These are phyloP conservation scores for Tetranychus truncatus DNA, from an alignment of 2,888 invertebrate genomes.

Conservation along the genomic window DNA sequence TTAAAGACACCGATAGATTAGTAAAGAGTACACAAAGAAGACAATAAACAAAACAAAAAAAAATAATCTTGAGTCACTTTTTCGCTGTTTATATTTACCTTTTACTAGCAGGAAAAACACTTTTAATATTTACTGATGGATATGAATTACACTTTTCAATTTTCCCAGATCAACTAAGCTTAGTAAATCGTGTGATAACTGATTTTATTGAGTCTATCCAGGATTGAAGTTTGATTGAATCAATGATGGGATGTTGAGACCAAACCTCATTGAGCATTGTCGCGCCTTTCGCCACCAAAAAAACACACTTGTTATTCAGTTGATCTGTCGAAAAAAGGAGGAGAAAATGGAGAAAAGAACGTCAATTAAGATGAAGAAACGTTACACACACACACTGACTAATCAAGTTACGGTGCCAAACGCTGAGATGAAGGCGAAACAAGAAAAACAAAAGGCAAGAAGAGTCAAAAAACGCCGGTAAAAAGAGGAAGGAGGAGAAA, in stretches of 20 bases:
- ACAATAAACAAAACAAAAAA: not conserved
- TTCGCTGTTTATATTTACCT: too few species aligned
- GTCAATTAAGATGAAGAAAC: not conserved
- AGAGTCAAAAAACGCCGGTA: not conserved
- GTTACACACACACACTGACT: not conserved
- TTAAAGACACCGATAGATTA: not conserved
- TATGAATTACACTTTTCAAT: too few species aligned
- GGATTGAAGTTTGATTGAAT: not conserved
- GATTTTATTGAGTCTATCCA: too few species aligned
- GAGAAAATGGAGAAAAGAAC: not conserved
- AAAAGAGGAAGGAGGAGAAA: not conserved
- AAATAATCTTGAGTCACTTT: not conserved
- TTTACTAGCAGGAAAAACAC: too few species aligned
- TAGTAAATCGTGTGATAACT: too few species aligned
- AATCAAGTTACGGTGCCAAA: not conserved
- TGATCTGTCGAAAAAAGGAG: not conserved
- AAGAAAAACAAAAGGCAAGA: not conserved
- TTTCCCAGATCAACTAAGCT: too few species aligned
- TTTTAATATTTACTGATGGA: too few species aligned
- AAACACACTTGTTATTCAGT: too few species aligned
- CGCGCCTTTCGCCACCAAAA: not conserved
- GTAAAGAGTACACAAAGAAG: not conserved
- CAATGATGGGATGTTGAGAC: not conserved
- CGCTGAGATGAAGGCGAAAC: not conserved
- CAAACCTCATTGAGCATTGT: not conserved